Conservation (phyloP, 2,797 vertebrate genomes). For the Botia almorhae region DNA sequence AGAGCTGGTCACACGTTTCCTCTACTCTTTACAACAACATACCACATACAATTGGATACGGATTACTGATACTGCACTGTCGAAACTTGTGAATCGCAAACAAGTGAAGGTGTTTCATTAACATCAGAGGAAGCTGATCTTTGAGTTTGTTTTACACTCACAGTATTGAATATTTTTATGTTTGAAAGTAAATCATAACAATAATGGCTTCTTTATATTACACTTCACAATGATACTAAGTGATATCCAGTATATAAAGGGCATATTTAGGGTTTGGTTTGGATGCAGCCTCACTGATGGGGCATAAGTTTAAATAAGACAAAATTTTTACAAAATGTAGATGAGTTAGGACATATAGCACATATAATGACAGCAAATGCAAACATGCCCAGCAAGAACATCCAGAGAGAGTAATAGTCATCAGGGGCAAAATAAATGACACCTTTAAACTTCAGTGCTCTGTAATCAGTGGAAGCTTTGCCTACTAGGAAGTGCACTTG, state of each 20-base stretch:
- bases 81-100: too few species aligned
- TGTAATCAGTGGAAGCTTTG: slow-evolving; percentile 24
- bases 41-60: too few species aligned
- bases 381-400: not conserved
- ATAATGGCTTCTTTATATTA: not conserved
- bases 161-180: not conserved
- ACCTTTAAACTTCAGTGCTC: slow-evolving; percentile 2
- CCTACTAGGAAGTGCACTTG: slow-evolving; percentile 11
- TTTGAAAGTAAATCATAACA: not conserved
- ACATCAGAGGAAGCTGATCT: not conserved
- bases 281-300: too few species aligned
- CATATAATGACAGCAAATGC: slow-evolving; percentile 17
- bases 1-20: not conserved
- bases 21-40: too few species aligned
- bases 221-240: not conserved
- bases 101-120: not conserved
- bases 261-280: not conserved
- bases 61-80: too few species aligned
- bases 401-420: not conserved
- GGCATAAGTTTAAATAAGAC: not conserved
- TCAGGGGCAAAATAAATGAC: slow-evolving; percentile 10
- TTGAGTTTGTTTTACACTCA: not conserved
- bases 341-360: not conserved
- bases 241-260: not conserved
- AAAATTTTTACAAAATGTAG: not conserved